Conservation (phyloP, 2,888 invertebrate genomes). For the Eledone cirrhosa region DNA sequence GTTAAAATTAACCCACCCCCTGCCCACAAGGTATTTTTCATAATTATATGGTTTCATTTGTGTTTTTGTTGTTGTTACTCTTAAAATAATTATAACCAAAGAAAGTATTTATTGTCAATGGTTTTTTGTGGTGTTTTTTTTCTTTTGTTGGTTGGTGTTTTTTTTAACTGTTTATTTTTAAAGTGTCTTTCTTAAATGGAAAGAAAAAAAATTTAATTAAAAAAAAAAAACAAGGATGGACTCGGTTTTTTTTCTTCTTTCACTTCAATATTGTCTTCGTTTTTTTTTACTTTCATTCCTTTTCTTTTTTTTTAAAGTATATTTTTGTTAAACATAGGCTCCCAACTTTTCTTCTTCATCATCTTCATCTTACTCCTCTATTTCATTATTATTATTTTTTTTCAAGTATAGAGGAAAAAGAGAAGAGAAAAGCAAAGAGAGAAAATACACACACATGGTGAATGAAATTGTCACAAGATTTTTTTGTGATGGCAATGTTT, state of each 20-base stretch:
- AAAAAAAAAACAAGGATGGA: slow-evolving; percentile 11
- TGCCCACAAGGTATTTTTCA: not conserved
- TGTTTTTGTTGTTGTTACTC: not conserved
- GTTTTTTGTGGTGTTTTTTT: not conserved
- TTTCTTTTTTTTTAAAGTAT: not conserved
- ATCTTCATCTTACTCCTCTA: no score
- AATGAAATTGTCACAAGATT: no score
- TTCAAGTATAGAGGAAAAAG: no score
- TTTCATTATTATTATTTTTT: no score
- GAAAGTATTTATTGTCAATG: not conserved
- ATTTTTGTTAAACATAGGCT: no score
- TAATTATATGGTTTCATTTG: not conserved
- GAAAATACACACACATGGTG: no score
- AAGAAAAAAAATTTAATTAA: not conserved
- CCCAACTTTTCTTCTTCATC: no score
- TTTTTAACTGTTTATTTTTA: not conserved
- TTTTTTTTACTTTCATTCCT: no score
- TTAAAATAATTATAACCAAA: no score
- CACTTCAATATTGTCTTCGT: not conserved
- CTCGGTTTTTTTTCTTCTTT: not conserved
- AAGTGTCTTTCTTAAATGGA: not conserved
- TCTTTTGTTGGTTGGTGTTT: not conserved
- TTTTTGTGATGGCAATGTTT: not conserved
- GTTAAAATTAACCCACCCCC: no score
- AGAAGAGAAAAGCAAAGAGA: no score